Conservation (phyloP, 2,113 vertebrate genomes). For the Muntiacus reevesi region DNA sequence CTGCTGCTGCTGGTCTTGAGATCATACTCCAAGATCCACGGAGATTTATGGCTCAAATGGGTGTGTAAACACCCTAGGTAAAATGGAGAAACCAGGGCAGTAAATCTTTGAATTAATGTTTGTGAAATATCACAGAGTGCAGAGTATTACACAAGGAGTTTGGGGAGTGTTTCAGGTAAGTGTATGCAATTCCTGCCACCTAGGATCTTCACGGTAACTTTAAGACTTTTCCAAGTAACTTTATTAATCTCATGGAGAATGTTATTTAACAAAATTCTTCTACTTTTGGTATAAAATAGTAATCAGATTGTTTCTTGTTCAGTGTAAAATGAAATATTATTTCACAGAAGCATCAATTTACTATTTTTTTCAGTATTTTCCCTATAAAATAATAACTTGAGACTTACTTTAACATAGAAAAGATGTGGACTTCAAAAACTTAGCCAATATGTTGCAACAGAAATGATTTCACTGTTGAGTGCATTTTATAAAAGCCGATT, state of each 20-base stretch:
- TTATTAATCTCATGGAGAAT: background rate
- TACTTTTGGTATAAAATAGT: background rate
- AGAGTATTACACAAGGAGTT: background rate
- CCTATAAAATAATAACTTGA: background rate
- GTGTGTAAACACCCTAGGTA: background rate
- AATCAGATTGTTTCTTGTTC: background rate
- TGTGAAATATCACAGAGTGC: background rate
- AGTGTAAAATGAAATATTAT: background rate
- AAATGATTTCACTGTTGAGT: background rate
- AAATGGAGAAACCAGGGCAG: background rate
- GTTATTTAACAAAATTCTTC: background rate
- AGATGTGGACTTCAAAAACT: background rate
- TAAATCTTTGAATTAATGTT: background rate
- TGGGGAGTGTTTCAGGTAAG: background rate
- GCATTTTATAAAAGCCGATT: background rate
- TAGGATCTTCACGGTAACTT: background rate
- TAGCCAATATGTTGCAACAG: background rate
- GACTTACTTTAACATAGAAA: conserved; percentile 18
- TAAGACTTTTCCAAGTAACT: background rate
- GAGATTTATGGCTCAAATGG: background rate
- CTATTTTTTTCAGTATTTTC: background rate
- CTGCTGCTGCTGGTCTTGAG: background rate
- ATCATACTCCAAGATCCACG: background rate
- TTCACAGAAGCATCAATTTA: background rate
- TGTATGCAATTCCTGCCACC: background rate